Base-by-base conservation (phyloP, 2,888 invertebrate species). In the Acrocyrtus sp. region DNA sequence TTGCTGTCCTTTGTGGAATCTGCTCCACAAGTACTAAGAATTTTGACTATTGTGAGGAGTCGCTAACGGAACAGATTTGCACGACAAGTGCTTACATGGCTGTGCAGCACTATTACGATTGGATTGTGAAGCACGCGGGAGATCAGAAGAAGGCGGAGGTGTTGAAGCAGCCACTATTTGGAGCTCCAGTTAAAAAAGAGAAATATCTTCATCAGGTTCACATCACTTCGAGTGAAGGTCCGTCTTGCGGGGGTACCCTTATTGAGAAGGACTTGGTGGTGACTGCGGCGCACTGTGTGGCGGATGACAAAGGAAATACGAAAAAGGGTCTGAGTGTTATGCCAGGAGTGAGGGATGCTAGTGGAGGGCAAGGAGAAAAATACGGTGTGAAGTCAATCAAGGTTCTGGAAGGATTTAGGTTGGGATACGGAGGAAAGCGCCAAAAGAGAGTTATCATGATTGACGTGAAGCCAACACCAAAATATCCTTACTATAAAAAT, bases 101-200 rank as follows among this genome's bases (percentile, higher is more conserved):
- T 4, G 54, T 66, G 45, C 5, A 5, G 1, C 43, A 54, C 22
- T 66, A 47, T 27, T 19, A 10, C 1, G 21, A 53, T 5, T 66
- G 65, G 65, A 56, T 66, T 47, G 29, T 19, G n/a, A 8, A 17
- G n/a, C 45, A n/a, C 22, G 65, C 56, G 5, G 65, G 65, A 2
- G 54, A 19, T 17, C 51, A 63, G 19, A 41, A 29, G 5, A 21
- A 45, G 26, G 24, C 22, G 1, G 43, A 26, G 3, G 6, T 63
- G 43, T 2, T 45, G 26, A 39, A 41, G 19, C 6, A 15, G 12
- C 24, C 19, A 15, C 4, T 61, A n/a, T 61, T 19, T 22, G 61
- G 61, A 2, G 21, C 27, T 3, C 10, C 19, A 12, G 34, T 26
- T 4, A 3, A 3, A 1, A 29, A 21, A 10, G 21, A 19, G 12